These are phyloP conservation scores for Athalia rosae DNA, from an alignment of 2,888 invertebrate genomes.

Conservation along the genomic window DNA sequence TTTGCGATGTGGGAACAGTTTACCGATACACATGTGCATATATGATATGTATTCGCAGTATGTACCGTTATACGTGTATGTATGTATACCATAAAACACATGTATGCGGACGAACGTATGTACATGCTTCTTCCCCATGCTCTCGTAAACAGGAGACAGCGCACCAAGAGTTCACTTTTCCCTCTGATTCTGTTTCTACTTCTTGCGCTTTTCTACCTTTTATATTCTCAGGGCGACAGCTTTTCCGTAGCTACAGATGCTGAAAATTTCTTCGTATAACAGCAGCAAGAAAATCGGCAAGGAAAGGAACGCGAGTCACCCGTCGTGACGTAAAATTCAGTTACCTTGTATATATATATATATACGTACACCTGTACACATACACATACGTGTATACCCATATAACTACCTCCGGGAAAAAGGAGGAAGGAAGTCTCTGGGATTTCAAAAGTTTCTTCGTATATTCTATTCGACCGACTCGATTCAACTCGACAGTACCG, in stretches of 20 bases:
- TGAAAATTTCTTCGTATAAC: no score
- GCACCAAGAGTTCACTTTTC: background rate
- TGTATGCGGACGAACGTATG: background rate
- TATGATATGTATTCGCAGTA: background rate
- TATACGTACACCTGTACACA: no score
- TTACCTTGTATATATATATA: background rate
- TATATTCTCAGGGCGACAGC: no score
- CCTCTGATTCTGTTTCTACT: background rate
- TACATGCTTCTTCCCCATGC: conserved; percentile 3
- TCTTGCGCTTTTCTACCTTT: background rate
- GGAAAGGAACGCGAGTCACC: background rate
- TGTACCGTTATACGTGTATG: background rate
- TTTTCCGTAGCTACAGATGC: no score
- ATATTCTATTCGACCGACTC: background rate
- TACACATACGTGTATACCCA: no score
- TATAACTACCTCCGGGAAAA: no score
- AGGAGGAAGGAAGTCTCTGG: conserved; percentile 20
- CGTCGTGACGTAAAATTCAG: conserved; percentile 19
- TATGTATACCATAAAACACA: no score
- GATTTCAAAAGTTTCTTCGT: conserved; percentile 21
- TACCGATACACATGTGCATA: conserved; percentile 18
- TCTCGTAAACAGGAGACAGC: conserved; percentile 9
- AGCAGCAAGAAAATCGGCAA: background rate
- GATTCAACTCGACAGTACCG: background rate
- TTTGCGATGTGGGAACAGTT: conserved; percentile 36